Conservation (phyloP, 2,888 invertebrate species). For the Drosophila kuntzei region DNA sequence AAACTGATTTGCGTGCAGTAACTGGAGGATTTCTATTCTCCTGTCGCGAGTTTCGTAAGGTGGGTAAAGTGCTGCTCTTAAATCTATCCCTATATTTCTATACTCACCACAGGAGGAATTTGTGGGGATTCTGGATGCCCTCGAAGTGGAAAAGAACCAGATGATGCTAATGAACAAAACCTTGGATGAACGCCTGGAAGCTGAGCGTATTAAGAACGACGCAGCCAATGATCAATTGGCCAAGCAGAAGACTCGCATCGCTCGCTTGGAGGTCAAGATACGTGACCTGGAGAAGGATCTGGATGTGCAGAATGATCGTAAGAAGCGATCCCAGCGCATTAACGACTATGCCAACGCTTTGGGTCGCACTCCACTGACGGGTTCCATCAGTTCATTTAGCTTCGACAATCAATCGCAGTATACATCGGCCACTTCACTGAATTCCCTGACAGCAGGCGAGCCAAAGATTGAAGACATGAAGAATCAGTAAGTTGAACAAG, state of each 20-base stretch:
- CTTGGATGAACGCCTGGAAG: conserved; percentile 71
- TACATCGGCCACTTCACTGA: conserved; percentile 42
- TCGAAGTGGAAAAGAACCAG: conserved; percentile 83
- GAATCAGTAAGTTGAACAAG: conserved; percentile 72
- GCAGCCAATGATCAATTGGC: conserved; percentile 69
- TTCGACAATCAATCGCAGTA: conserved; percentile 81
- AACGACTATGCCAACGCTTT: conserved; percentile 80
- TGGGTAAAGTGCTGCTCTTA: conserved; percentile 17
- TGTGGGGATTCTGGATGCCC: conserved; percentile 79
- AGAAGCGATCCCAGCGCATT: conserved; percentile 83
- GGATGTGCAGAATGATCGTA: conserved; percentile 79
- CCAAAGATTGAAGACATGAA: conserved; percentile 73
- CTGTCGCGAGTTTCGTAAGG: conserved; percentile 84
- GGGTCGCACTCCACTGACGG: conserved; percentile 65
- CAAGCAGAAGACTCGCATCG: conserved; percentile 81
- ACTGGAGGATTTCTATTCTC: conserved; percentile 84
- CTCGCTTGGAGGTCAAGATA: conserved; percentile 81
- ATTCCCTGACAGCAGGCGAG: conserved; percentile 19
- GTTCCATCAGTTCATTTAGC: conserved; percentile 73
- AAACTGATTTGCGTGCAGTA: conserved; percentile 80
- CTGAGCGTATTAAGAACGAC: conserved; percentile 74
- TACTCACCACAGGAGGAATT: conserved; percentile 79
- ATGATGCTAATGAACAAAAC: conserved; percentile 72
- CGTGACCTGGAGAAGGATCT: conserved; percentile 83
- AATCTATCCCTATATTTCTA: neutral